phyloP scores from a whole-genome alignment of 2,113 vertebrate genomes.

The Bubo scandiacus region DNA sequence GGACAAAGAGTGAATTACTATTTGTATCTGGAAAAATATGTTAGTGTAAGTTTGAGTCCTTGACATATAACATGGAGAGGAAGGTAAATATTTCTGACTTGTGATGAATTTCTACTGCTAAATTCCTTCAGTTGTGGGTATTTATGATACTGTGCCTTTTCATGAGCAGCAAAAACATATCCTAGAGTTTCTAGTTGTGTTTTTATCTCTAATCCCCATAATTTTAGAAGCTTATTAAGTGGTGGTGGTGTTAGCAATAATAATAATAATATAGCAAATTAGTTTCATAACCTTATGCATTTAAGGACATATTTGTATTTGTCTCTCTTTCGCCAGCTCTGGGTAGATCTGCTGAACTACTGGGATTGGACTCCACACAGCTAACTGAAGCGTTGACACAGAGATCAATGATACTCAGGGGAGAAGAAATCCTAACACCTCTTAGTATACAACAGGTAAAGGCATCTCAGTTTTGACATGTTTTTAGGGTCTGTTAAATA shows the following conservation, averaged over 20 bases:
- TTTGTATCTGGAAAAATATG: background rate
- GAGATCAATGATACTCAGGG: conserved; percentile 96
- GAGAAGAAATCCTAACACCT: conserved; percentile 96
- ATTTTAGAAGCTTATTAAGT: background rate
- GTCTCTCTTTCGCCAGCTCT: conserved; percentile 76
- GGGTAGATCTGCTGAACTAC: conserved; percentile 85
- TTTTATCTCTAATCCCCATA: background rate
- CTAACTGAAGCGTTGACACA: conserved; percentile 93
- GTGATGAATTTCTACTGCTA: background rate
- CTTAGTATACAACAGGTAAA: conserved; percentile 93
- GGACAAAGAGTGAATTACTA: background rate
- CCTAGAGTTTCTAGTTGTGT: background rate
- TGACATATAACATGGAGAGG: background rate
- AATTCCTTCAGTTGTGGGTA: background rate
- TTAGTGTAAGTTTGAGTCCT: background rate
- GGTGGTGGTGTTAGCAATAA: background rate
- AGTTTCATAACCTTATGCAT: background rate
- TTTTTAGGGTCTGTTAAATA: background rate
- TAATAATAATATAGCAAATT: background rate
- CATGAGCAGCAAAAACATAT: background rate
- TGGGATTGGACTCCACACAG: conserved; percentile 89
- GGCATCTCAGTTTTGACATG: background rate
- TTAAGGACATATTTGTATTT: background rate
- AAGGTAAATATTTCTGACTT: background rate
- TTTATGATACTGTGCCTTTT: background rate